Conservation (phyloP, 2,797 vertebrate species). For the Oreonectes daqikongensis region DNA sequence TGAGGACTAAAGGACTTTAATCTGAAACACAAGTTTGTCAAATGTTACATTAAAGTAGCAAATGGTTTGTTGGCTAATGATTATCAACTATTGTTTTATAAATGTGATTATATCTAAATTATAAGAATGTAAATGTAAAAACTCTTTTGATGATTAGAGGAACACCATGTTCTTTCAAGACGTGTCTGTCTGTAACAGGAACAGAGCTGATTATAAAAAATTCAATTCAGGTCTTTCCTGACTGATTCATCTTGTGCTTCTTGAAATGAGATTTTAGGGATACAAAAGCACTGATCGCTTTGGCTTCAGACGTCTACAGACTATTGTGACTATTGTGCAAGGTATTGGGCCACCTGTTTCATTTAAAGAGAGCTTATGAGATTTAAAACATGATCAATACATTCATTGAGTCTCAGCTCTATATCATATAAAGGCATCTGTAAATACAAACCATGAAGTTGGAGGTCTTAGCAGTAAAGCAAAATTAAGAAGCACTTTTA, state of each 20-base stretch:
- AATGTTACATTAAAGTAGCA: background rate
- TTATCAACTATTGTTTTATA: background rate
- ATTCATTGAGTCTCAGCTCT: background rate
- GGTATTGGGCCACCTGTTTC: background rate
- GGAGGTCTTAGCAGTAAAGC: no score
- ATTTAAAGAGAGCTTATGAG: background rate
- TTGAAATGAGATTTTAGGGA: slow-evolving; percentile 15
- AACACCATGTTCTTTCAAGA: background rate
- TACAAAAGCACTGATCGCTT: slow-evolving; percentile 20
- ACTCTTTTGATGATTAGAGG: background rate
- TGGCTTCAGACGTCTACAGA: slow-evolving; percentile 1
- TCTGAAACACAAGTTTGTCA: slow-evolving; percentile 1
- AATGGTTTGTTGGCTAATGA: background rate
- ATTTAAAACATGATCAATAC: background rate
- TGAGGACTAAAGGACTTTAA: background rate
- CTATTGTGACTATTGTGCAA: background rate
- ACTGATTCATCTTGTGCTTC: slow-evolving; percentile 9
- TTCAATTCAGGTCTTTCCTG: slow-evolving; percentile 25
- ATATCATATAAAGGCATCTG: background rate
- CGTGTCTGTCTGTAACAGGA: background rate
- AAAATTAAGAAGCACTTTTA: no score
- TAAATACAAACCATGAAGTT: background rate
- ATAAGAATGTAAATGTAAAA: background rate
- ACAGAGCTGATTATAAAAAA: slow-evolving; percentile 7
- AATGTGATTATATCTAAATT: background rate